A percentile compares a stretch with the other conserved stretches of the same genome.
Conservation (phyloP, 2,888 invertebrate species). For the Carcina quercana region DNA sequence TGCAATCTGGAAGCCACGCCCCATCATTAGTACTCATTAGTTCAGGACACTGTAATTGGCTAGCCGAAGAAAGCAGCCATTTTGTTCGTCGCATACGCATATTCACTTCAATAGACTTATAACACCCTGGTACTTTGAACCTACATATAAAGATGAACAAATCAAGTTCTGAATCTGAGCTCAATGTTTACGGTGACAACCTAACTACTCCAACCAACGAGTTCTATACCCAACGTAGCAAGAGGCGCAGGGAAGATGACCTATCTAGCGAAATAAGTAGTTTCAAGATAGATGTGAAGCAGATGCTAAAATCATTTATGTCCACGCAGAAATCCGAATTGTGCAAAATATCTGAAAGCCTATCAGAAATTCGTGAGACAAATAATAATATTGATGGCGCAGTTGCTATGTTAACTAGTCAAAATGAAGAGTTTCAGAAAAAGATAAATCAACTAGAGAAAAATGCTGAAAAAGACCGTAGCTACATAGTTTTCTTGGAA, state of each 20-base stretch:
- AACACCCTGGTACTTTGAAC: background rate
- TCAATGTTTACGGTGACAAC: background rate
- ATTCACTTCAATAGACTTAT: too few species aligned
- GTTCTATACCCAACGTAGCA: background rate
- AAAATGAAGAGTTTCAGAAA: conserved; percentile 10
- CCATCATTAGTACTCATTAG: too few species aligned
- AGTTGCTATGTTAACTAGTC: conserved; percentile 8
- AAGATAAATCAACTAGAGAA: conserved; percentile 8
- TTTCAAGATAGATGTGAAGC: conserved; percentile 1
- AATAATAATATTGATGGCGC: conserved; percentile 10
- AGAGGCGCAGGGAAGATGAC: background rate
- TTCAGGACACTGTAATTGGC: too few species aligned
- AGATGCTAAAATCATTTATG: background rate
- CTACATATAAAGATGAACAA: too few species aligned
- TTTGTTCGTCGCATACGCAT: too few species aligned
- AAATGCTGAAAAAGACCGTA: conserved; percentile 7
- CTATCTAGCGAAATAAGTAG: background rate
- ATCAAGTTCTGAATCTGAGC: background rate
- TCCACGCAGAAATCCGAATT: background rate
- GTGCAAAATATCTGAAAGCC: background rate
- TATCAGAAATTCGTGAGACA: conserved; percentile 1
- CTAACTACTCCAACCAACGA: background rate
- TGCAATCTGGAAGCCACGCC: too few species aligned
- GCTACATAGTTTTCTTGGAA: conserved; percentile 10
- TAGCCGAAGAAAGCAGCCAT: too few species aligned